Evolutionary conservation across 2,113 vertebrate genomes (phyloP).

Genomic region (Rhinolophus sinicus): DNA sequence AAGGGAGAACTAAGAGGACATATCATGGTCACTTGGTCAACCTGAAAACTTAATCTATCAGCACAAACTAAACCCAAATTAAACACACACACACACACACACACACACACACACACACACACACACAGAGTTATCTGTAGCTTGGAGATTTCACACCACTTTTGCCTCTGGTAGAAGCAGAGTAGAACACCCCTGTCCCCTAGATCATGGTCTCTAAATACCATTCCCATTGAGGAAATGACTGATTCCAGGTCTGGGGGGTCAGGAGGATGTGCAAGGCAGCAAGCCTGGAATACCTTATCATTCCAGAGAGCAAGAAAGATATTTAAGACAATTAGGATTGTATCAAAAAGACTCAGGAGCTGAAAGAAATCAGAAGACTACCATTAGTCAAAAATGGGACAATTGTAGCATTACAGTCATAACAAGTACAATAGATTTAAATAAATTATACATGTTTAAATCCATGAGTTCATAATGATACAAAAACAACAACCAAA

Average conservation of each 20-base stretch:
- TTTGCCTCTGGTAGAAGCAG: background rate
- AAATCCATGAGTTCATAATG: background rate
- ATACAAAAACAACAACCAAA: background rate
- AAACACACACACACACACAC: no score
- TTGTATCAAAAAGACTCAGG: background rate
- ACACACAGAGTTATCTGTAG: background rate
- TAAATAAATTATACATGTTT: background rate
- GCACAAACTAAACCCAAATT: background rate
- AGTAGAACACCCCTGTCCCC: background rate
- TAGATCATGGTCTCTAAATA: background rate
- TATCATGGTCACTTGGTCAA: background rate
- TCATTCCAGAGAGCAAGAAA: background rate
- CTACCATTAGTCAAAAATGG: background rate
- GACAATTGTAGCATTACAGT: background rate
- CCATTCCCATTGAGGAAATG: background rate
- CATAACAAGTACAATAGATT: background rate
- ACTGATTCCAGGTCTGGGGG: background rate
- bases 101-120: no score
- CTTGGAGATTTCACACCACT: background rate
- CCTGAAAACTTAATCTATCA: background rate
- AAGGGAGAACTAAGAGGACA: background rate
- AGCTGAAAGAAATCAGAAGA: background rate
- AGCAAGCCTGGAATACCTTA: background rate
- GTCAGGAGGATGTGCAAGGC: background rate
- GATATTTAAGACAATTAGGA: background rate